phyloP scores from a whole-genome alignment of 2,113 vertebrate species.

The Saguinus imperator region DNA sequence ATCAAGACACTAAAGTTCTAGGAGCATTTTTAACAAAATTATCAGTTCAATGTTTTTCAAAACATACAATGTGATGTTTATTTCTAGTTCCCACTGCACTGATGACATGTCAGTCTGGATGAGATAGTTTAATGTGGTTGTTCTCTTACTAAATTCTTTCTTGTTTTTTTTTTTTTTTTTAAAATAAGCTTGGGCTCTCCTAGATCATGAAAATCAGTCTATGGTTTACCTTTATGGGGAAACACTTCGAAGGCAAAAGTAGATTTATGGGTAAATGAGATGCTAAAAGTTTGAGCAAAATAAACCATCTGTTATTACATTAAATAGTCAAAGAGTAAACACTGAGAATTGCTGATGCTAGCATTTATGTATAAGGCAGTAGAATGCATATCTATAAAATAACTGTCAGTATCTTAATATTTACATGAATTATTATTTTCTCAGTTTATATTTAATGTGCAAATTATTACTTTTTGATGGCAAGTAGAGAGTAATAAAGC shows the following conservation, averaged over 20 bases:
- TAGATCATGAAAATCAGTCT: background rate
- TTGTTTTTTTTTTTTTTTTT: background rate
- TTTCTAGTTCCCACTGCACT: background rate
- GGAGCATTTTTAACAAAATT: background rate
- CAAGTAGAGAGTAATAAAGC: background rate
- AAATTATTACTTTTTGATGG: constrained; percentile 8
- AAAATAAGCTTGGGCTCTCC: background rate
- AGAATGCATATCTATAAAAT: background rate
- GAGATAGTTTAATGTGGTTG: background rate
- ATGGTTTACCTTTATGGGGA: background rate
- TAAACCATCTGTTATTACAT: background rate
- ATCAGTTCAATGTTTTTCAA: background rate
- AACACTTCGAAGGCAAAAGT: background rate
- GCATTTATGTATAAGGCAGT: background rate
- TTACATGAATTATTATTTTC: constrained; percentile 23
- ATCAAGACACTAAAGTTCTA: background rate
- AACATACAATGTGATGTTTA: background rate
- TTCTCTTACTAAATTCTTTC: background rate
- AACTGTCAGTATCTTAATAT: background rate
- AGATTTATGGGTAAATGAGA: background rate
- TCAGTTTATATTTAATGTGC: background rate
- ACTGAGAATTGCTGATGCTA: background rate
- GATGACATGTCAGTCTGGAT: background rate
- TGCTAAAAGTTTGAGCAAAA: background rate
- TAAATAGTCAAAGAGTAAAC: background rate